Evolutionary conservation across 2,888 invertebrate genomes (phyloP).

Genomic region (Thereva unica): DNA sequence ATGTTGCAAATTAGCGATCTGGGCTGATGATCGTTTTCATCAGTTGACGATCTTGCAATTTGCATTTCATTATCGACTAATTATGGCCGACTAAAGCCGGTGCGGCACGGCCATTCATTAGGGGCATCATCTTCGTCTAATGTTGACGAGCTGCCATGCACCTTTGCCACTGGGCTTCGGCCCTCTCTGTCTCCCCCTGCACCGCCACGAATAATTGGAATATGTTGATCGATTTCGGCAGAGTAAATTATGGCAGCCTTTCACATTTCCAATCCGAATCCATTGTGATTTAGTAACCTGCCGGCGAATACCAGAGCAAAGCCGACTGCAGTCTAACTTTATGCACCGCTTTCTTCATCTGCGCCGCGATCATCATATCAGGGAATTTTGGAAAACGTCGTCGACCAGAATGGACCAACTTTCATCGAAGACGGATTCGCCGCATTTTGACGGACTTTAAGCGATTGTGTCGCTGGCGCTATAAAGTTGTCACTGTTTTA

Average conservation of each 20-base stretch:
- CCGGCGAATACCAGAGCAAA: conserved; percentile 1
- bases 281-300: background rate
- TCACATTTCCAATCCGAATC: background rate
- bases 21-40: no score
- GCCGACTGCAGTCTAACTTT: no score
- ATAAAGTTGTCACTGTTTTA: conserved; percentile 13
- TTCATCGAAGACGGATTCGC: no score
- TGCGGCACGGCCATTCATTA: conserved; percentile 1
- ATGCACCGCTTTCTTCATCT: no score
- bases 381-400: no score
- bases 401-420: no score
- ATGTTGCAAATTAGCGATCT: conserved; percentile 12
- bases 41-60: conserved; percentile 7
- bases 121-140: background rate
- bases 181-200: background rate
- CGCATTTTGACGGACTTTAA: no score
- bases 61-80: conserved; percentile 20
- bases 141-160: no score
- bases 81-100: conserved; percentile 6
- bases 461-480: background rate
- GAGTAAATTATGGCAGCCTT: background rate
- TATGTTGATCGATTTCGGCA: no score
- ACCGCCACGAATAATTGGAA: no score
- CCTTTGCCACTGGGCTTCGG: background rate
- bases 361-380: no score